phyloP scores from a whole-genome alignment of 92 coral and sea anemone species.

The Paragorgia papillata region DNA sequence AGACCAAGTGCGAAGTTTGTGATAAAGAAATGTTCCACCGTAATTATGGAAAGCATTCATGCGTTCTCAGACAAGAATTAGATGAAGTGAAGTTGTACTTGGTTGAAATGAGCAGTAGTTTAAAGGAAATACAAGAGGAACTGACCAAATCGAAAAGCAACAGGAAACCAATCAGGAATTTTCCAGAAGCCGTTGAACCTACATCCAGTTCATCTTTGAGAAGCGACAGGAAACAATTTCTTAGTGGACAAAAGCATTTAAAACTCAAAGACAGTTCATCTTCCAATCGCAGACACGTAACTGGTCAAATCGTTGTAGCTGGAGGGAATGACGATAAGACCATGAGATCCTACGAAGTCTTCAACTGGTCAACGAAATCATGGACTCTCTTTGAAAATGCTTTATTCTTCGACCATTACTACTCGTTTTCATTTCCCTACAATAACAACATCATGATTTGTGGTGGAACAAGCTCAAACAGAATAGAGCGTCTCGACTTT shows the following conservation, averaged over 20 bases:
- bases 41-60: slow-evolving; percentile 1
- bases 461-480: not conserved
- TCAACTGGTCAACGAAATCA: slow-evolving; percentile 21
- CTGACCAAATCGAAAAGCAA: not conserved
- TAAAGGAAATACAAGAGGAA: not conserved
- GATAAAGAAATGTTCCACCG: not conserved
- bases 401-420: not conserved
- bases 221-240: no score
- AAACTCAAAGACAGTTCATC: not conserved
- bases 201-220: no score
- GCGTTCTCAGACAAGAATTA: slow-evolving; percentile 8
- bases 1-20: slow-evolving; percentile 9
- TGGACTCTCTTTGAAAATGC: slow-evolving; percentile 14
- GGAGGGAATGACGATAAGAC: not conserved
- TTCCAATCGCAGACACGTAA: no score
- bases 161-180: no score
- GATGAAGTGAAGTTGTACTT: slow-evolving; percentile 15
- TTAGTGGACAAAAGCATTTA: not conserved
- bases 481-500: slow-evolving; percentile 1
- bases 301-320: no score
- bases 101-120: not conserved
- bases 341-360: not conserved
- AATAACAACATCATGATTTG: slow-evolving; percentile 27
- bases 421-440: slow-evolving; percentile 17
- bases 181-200: no score